These are phyloP conservation scores for Bergia sp. DNA, from an alignment of 92 coral and sea anemone species.

Conservation along the genomic window DNA sequence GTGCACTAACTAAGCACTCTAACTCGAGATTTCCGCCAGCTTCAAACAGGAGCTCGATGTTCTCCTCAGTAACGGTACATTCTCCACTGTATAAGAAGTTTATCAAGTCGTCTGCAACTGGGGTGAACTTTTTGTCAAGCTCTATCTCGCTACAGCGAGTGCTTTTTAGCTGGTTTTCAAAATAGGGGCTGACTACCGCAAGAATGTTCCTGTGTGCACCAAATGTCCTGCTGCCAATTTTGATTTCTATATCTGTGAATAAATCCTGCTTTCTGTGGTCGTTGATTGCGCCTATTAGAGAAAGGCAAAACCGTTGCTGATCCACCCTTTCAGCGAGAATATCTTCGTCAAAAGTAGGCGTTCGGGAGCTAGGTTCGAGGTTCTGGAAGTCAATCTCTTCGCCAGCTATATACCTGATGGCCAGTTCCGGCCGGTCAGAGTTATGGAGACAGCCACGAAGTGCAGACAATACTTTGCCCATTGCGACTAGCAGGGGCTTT, in stretches of 20 bases:
- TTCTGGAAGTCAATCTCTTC: slow-evolving; percentile 46
- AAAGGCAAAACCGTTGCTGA: slow-evolving; percentile 29
- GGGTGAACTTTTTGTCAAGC: slow-evolving; percentile 49
- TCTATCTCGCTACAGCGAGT: slow-evolving; percentile 31
- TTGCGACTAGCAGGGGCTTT: background rate
- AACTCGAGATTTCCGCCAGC: slow-evolving; percentile 47
- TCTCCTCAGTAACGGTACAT: slow-evolving; percentile 50
- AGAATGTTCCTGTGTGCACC: slow-evolving; percentile 60
- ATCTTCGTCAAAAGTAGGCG: slow-evolving; percentile 36
- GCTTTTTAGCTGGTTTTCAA: slow-evolving; percentile 45
- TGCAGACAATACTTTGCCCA: slow-evolving; percentile 34
- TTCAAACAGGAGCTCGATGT: slow-evolving; percentile 29
- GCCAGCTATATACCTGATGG: slow-evolving; percentile 37
- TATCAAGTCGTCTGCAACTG: slow-evolving; percentile 43
- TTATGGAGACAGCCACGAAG: slow-evolving; percentile 38
- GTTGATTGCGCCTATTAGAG: background rate
- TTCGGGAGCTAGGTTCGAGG: slow-evolving; percentile 30
- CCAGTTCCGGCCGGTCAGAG: slow-evolving; percentile 28
- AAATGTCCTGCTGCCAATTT: slow-evolving; percentile 39
- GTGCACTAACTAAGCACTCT: slow-evolving; percentile 5
- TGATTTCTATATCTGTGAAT: slow-evolving; percentile 55
- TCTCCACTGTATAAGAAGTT: slow-evolving; percentile 54
- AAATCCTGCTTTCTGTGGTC: slow-evolving; percentile 33
- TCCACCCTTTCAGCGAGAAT: slow-evolving; percentile 36
- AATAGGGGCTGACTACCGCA: slow-evolving; percentile 38